Evolutionary conservation across 2,797 vertebrate genomes (phyloP), one percentile per base, ranked within the genome.

Genomic region (Myotis findleyi): DNA sequence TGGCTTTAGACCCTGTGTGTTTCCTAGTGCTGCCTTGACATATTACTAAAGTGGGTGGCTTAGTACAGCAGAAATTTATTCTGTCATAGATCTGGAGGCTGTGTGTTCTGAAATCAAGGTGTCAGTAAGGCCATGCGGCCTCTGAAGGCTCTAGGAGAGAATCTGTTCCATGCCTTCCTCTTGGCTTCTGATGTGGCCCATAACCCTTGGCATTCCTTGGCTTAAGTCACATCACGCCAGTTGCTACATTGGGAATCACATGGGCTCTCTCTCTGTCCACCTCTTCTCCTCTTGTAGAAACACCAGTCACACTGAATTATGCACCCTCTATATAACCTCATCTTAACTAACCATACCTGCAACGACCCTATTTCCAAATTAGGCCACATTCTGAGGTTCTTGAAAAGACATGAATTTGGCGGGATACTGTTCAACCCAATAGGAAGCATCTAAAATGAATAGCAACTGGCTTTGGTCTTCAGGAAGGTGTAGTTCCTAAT

Each of bases 361-460:
- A 72, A 7, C 6, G 21, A 75, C 51, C 3, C 38, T 41, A 4
- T 87, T 68, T 91, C 75, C 69, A 82, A 57, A 51, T 33, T 13
- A 82, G 64, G 10, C 92, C 49, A 36, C 21, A 23, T n/a, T 72
- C 41, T 21, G 47, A 59, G 62, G 23, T 80, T 89, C 41, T 82
- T 41, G 11, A 18, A 86, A 82, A 30, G 91, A 59, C n/a, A 69
- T 62, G 13, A n/a, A 72, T 73, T 82, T 76, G 11, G 33, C 18
- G 23, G 8, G 7, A 90, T 2, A 20, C 8, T 57, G 11, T 51
- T 82, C 33, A 84, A 12, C 76, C 27, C 23, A 88, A 49, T 64
- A 25, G 44, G 41, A 79, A 23, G n/a, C 21, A 83, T 95, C 16
- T 84, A 64, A 79, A 80, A 33, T 71, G 57, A 66, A 44, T 27